A percentile compares a stretch with the other conserved stretches of the same genome.
phyloP scores from a whole-genome alignment of 2,888 invertebrate genomes.

The Rhogogaster chlorosoma region DNA sequence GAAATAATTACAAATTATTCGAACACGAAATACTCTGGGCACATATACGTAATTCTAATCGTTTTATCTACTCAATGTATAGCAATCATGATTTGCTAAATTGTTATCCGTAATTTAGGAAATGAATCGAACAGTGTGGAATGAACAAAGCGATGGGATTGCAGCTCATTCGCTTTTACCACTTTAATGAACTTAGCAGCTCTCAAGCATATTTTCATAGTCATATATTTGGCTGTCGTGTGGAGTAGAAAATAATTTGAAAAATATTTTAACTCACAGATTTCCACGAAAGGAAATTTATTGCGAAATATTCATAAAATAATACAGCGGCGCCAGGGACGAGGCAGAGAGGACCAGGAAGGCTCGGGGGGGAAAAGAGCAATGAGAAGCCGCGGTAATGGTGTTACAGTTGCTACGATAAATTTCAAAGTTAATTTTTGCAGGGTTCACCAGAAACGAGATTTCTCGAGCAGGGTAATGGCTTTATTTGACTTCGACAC shows the following conservation, averaged over 20 bases:
- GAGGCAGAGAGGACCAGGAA: conserved; percentile 4
- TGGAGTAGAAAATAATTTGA: conserved; percentile 24
- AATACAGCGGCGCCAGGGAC: conserved; percentile 39
- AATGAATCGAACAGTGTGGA: neutral
- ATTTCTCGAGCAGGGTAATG: conserved; percentile 38
- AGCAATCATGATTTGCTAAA: neutral
- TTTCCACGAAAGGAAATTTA: conserved; percentile 35
- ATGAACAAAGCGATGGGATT: neutral
- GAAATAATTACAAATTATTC: neutral
- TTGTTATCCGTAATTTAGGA: neutral
- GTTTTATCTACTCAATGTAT: neutral
- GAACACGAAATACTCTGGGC: neutral
- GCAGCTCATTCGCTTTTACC: neutral
- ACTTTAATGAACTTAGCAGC: neutral
- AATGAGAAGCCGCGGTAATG: conserved; percentile 46
- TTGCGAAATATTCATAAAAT: conserved; percentile 48
- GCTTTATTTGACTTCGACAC: conserved; percentile 47
- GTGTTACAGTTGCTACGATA: conserved; percentile 50
- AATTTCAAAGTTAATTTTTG: conserved; percentile 50
- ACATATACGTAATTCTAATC: neutral
- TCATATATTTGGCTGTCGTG: neutral
- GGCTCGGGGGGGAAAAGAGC: conserved; percentile 19
- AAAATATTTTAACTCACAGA: conserved; percentile 31
- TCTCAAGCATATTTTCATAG: neutral
- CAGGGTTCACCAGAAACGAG: conserved; percentile 48